A percentile compares a stretch with the other conserved stretches of the same genome.
Evolutionary conservation across 2,888 invertebrate genomes (phyloP).

Genomic region (Trypoxylon attenuatum): DNA sequence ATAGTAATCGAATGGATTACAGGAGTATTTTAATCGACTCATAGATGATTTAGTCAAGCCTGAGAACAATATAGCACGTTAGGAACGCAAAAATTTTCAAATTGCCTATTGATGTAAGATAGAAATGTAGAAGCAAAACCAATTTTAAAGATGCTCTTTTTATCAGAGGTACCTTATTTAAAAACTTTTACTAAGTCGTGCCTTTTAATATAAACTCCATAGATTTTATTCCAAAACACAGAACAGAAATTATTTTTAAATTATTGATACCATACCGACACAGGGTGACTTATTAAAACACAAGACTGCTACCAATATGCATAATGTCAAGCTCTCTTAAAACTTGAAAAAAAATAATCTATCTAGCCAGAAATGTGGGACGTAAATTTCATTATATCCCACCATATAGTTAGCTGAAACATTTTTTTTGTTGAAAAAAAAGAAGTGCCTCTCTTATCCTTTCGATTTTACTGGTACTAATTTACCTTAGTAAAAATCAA

Average conservation of each 20-base stretch:
- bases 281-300: conserved; percentile 59
- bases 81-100: conserved; percentile 25
- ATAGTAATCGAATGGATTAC: no score
- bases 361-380: conserved; percentile 25
- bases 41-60: no score
- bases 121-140: conserved; percentile 25
- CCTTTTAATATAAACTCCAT: conserved; percentile 67
- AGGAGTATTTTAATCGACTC: no score
- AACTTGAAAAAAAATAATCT: conserved; percentile 45
- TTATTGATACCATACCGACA: conserved; percentile 54
- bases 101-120: conserved; percentile 25
- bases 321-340: conserved; percentile 47
- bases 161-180: conserved; percentile 62
- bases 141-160: conserved; percentile 64
- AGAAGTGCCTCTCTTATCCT: conserved; percentile 59
- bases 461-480: conserved; percentile 56
- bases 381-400: conserved; percentile 28
- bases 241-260: conserved; percentile 67
- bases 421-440: conserved; percentile 47
- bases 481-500: conserved; percentile 36
- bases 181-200: conserved; percentile 69
- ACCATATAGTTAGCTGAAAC: conserved; percentile 37
- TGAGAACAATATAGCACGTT: conserved; percentile 33
- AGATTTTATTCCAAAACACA: conserved; percentile 64
- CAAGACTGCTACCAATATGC: conserved; percentile 55